A percentile compares a stretch with the other conserved stretches of the same genome.
Conservation (phyloP, 2,888 invertebrate genomes). For the Sepioteuthis lessoniana region DNA sequence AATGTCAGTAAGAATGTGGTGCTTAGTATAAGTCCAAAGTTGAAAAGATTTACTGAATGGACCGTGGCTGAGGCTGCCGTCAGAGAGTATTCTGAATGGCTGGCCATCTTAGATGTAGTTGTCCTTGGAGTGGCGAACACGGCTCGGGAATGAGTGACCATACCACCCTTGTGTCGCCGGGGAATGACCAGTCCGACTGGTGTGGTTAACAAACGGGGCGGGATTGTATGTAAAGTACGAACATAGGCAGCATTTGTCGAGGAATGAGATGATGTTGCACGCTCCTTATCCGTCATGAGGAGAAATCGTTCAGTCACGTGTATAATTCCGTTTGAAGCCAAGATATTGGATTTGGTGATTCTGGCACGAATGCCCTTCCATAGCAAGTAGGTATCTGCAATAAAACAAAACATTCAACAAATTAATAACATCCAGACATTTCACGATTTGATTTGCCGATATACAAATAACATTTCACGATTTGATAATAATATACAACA, state of each 20-base stretch:
- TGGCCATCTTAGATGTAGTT: slow-evolving; percentile 16
- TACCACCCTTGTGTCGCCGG: not conserved
- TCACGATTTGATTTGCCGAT: no score
- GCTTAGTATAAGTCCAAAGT: not conserved
- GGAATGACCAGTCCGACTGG: slow-evolving; percentile 43
- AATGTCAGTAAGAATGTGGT: not conserved
- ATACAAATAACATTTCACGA: no score
- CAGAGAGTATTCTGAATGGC: slow-evolving; percentile 25
- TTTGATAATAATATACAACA: no score
- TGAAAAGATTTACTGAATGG: not conserved
- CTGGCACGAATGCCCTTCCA: slow-evolving; percentile 61
- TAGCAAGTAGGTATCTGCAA: slow-evolving; percentile 59
- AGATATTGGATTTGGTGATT: slow-evolving; percentile 61
- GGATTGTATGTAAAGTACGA: not conserved
- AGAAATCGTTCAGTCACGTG: slow-evolving; percentile 65
- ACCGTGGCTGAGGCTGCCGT: not conserved
- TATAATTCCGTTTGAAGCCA: slow-evolving; percentile 67
- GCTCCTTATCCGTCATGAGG: slow-evolving; percentile 56
- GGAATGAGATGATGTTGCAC: not conserved
- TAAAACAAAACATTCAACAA: not conserved
- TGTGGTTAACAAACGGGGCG: slow-evolving; percentile 34
- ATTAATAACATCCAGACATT: not conserved
- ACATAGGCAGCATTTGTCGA: slow-evolving; percentile 53
- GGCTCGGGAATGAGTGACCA: not conserved
- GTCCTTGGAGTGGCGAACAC: slow-evolving; percentile 37